These are phyloP conservation scores for Macrophya annulata DNA, from an alignment of 2,888 invertebrate genomes.

Conservation along the genomic window DNA sequence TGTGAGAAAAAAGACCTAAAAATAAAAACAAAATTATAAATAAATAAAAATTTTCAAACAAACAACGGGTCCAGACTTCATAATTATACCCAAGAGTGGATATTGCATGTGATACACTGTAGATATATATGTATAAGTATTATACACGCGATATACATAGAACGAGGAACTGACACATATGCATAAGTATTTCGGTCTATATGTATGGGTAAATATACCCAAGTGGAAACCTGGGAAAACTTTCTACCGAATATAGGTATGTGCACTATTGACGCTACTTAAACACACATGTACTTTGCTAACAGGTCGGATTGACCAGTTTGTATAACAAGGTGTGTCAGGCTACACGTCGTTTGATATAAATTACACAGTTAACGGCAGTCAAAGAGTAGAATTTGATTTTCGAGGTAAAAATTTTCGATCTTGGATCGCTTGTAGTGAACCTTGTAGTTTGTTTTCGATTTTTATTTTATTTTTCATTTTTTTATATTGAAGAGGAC, in stretches of 20 bases:
- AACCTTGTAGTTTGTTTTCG: too few species aligned
- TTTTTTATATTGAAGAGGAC: too few species aligned
- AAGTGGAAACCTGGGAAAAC: not conserved
- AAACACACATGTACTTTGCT: conserved; percentile 10
- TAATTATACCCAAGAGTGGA: conserved; percentile 26
- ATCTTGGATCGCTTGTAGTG: too few species aligned
- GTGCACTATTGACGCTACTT: conserved; percentile 11
- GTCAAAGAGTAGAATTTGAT: not conserved
- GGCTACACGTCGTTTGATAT: not conserved
- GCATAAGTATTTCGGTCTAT: not conserved
- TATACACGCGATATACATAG: too few species aligned
- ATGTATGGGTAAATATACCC: not conserved
- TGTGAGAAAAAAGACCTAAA: not conserved
- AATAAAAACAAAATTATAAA: too few species aligned
- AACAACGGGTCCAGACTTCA: not conserved
- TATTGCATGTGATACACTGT: not conserved
- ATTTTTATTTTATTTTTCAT: too few species aligned
- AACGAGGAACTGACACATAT: not conserved
- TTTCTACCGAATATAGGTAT: not conserved
- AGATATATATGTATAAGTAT: too few species aligned
- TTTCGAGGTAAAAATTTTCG: too few species aligned
- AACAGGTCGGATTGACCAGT: not conserved
- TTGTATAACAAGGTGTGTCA: conserved; percentile 10
- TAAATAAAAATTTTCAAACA: too few species aligned
- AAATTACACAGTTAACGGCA: too few species aligned